Percentiles rank a stretch among this genome's conserved stretches.
Evolutionary conservation across 2,888 invertebrate genomes (phyloP).

Genomic region (Schrankia costaestrigalis): DNA sequence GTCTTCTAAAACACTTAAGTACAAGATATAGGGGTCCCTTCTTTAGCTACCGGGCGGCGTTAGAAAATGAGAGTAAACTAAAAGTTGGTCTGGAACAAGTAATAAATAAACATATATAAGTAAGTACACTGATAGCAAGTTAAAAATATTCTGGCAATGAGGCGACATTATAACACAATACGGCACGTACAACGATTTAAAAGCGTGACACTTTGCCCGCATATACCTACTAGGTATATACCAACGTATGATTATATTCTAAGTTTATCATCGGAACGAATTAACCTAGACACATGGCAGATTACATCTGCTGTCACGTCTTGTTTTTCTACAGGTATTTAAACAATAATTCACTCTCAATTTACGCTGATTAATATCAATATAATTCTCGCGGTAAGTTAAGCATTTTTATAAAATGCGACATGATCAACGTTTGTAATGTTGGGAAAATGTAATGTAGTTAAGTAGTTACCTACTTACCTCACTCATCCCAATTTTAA

Average conservation of each 20-base stretch:
- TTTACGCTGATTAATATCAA: slow-evolving; percentile 15
- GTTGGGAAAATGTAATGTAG: no score
- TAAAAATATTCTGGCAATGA: not conserved
- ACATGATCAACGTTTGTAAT: no score
- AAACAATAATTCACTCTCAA: slow-evolving; percentile 19
- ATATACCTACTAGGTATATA: slow-evolving; percentile 11
- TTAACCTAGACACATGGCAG: slow-evolving; percentile 28
- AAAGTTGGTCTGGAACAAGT: not conserved
- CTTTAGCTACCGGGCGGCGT: no score
- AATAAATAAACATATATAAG: not conserved
- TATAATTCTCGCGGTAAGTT: no score
- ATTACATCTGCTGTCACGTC: slow-evolving; percentile 24
- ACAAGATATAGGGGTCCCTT: no score
- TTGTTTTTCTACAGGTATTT: slow-evolving; percentile 24
- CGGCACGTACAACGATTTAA: slow-evolving; percentile 15
- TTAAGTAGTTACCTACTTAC: no score
- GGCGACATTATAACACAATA: slow-evolving; percentile 11
- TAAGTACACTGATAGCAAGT: not conserved
- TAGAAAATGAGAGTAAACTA: no score
- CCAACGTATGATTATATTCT: slow-evolving; percentile 22
- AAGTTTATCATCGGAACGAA: slow-evolving; percentile 38
- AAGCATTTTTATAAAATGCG: no score
- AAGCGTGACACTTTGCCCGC: slow-evolving; percentile 28
- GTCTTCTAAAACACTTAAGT: no score
- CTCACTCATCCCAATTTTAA: no score